These are phyloP conservation scores for Orchestes rusci DNA, from an alignment of 2,888 invertebrate genomes.

Conservation along the genomic window DNA sequence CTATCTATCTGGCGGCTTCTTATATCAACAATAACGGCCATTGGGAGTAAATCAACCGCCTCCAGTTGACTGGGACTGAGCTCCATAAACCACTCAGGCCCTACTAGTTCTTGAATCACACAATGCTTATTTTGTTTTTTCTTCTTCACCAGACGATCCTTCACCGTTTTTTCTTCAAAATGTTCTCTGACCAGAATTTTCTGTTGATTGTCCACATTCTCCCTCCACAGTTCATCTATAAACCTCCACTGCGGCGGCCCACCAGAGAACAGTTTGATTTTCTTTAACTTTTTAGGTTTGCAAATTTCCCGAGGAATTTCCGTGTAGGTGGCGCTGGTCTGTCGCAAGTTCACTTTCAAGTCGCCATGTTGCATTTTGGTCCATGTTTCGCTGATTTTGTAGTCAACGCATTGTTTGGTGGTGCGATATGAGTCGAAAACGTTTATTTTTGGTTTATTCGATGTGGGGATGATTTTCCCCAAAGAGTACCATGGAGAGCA, in stretches of 20 bases:
- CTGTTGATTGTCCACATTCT: slow-evolving; percentile 25
- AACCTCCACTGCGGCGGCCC: slow-evolving; percentile 34
- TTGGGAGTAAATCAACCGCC: slow-evolving; percentile 32
- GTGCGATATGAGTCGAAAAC: slow-evolving; percentile 28
- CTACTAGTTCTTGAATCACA: slow-evolving; percentile 25
- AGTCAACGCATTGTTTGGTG: slow-evolving; percentile 29
- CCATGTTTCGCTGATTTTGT: slow-evolving; percentile 34
- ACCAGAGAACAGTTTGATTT: slow-evolving; percentile 22
- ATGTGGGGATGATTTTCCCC: slow-evolving; percentile 29
- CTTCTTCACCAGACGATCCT: not conserved
- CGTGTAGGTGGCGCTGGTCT: slow-evolving; percentile 32
- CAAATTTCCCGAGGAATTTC: slow-evolving; percentile 29
- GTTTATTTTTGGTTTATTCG: slow-evolving; percentile 22
- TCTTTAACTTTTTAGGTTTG: slow-evolving; percentile 16
- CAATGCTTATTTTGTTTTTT: slow-evolving; percentile 8
- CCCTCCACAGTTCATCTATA: slow-evolving; percentile 33
- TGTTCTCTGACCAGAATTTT: slow-evolving; percentile 17
- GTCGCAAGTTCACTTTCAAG: slow-evolving; percentile 29
- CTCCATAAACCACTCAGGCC: slow-evolving; percentile 42
- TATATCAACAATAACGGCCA: slow-evolving; percentile 17
- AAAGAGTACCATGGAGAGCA: slow-evolving; percentile 22
- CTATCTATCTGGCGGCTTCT: slow-evolving; percentile 28
- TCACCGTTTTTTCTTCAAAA: slow-evolving; percentile 1
- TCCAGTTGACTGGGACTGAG: slow-evolving; percentile 37
- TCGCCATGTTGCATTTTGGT: slow-evolving; percentile 30